Evolutionary conservation across 1,140 invertebrate genomes (phyloP).

Genomic region (Psilanteris sp.): DNA sequence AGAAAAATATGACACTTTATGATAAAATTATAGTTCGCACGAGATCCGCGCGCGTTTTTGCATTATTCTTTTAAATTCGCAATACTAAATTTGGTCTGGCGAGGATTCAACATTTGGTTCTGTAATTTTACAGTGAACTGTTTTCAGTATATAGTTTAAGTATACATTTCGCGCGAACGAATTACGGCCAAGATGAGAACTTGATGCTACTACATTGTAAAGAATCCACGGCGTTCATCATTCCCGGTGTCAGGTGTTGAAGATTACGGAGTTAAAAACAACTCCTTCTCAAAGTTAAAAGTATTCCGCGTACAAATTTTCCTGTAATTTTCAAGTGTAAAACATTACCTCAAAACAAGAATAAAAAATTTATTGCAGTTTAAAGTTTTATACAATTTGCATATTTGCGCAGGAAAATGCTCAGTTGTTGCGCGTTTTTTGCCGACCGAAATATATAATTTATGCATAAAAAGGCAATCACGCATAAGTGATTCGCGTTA

Average conservation of each 20-base stretch:
- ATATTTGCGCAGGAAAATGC: too few relatives aligned
- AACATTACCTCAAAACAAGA: slow-evolving; percentile 1
- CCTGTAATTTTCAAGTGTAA: slow-evolving; percentile 36
- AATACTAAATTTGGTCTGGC: slow-evolving; percentile 39
- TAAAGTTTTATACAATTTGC: slow-evolving; percentile 36
- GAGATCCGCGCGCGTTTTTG: slow-evolving; percentile 4
- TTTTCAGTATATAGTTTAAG: slow-evolving; percentile 53
- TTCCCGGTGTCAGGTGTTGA: slow-evolving; percentile 59
- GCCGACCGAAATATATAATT: too few relatives aligned
- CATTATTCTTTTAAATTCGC: slow-evolving; percentile 3
- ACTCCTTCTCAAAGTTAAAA: slow-evolving; percentile 43
- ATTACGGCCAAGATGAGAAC: slow-evolving; percentile 47
- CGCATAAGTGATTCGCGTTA: too few relatives aligned
- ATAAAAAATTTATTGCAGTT: slow-evolving; percentile 36
- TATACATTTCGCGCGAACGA: slow-evolving; percentile 41
- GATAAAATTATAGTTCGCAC: slow-evolving; percentile 24
- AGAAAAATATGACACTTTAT: slow-evolving; percentile 11
- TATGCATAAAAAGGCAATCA: too few relatives aligned
- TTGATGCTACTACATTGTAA: slow-evolving; percentile 50
- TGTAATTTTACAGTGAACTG: slow-evolving; percentile 42
- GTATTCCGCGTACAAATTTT: slow-evolving; percentile 41
- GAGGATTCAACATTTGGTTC: slow-evolving; percentile 43
- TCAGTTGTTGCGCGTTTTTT: too few relatives aligned
- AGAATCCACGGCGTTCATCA: slow-evolving; percentile 43
- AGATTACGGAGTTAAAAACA: slow-evolving; percentile 58